Evolutionary conservation across 2,888 invertebrate species (phyloP), one percentile per base, ranked within the genome.

Genomic region (Augiades crinisus): DNA sequence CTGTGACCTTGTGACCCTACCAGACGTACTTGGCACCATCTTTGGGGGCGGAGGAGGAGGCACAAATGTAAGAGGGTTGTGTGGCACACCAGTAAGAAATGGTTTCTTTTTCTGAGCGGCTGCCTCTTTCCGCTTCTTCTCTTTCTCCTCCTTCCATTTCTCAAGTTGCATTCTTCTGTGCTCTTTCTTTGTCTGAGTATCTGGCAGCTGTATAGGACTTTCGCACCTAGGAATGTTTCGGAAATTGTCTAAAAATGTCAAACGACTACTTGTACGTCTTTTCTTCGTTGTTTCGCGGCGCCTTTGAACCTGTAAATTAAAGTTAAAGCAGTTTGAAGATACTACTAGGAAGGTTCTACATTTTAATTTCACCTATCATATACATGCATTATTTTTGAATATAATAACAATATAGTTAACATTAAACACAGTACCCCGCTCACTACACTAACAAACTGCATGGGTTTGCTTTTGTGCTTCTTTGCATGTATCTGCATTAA

Each of bases 141-240:
- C 78, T 50, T 81, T 89, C 21, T 86, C 84, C 40, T 73, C 70
- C 56, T 86, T 88, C 87, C 87, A 89, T 70, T 81, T 84, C 50
- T 81, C 76, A 1, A 89, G 59, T 54, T 82, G 82, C 52, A 78
- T 71, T 33, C 69, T 67, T 33, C 86, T 70, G 41, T 78, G 70
- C 14, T 81, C 76, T 1, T 67, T 55, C 55, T 83, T 85, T 0
- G 67, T 49, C 3, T 65, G 54, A 1, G 10, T 17, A 13, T 53
- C 33, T 17, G 55, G 46, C 3, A 36, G 31, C 13, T 41, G 53
- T 36, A 30, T 51, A 2, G 69, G 78, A 46, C 71, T 73, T 1
- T 70, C 64, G 46, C 63, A 62, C 61, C 53, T 61, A 46, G 73
- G 53, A 7, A 89, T 56, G 38, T 81, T 74, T 13, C 88, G 64